phyloP scores from a whole-genome alignment of 2,888 invertebrate species.

The Magallana nippona region DNA sequence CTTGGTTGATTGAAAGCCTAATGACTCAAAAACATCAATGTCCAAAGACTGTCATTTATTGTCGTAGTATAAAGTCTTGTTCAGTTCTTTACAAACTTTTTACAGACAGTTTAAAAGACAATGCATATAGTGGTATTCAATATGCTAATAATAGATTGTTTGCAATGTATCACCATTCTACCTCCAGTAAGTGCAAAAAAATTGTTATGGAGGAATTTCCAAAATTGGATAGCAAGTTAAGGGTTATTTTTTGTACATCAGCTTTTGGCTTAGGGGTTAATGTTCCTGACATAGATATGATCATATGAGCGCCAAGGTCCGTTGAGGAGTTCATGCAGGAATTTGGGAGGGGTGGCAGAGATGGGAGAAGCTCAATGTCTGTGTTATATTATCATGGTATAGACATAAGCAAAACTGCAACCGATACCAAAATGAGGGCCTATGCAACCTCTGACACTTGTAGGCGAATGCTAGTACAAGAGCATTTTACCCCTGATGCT shows the following conservation, averaged over 20 bases:
- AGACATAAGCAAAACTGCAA: neutral
- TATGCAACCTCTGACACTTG: too few species aligned
- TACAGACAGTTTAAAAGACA: too few species aligned
- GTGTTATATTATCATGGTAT: neutral
- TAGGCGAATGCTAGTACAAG: too few species aligned
- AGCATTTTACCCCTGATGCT: too few species aligned
- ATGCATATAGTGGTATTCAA: neutral
- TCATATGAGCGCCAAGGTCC: neutral
- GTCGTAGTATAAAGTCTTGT: too few species aligned
- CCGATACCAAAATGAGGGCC: too few species aligned
- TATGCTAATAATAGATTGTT: slow-evolving; percentile 23
- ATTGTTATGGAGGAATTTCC: neutral
- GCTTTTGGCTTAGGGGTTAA: slow-evolving; percentile 37
- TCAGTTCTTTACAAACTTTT: too few species aligned
- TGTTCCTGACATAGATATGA: slow-evolving; percentile 14
- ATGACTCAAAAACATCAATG: slow-evolving; percentile 29
- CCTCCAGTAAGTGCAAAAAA: slow-evolving; percentile 22
- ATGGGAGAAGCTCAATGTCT: neutral
- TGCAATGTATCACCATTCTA: slow-evolving; percentile 38
- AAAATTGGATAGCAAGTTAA: slow-evolving; percentile 2
- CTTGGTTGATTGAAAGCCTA: slow-evolving; percentile 24
- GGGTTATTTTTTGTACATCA: slow-evolving; percentile 35
- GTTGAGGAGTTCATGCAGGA: slow-evolving; percentile 13
- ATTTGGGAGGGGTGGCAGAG: neutral
- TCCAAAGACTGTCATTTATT: slow-evolving; percentile 30